Conservation (phyloP, 2,888 invertebrate genomes). For the Troides aeacus region DNA sequence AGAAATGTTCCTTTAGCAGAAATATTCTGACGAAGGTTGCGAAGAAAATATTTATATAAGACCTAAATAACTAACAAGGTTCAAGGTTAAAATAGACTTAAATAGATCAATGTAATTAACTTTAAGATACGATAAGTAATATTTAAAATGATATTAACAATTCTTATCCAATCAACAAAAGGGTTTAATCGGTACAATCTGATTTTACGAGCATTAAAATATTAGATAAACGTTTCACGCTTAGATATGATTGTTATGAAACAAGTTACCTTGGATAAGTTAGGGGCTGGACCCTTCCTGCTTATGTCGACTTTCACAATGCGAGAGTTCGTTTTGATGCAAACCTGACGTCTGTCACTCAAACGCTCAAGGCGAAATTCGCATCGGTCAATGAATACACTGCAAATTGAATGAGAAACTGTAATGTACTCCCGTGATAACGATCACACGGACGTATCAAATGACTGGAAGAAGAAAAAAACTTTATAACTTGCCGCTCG, state of each 20-base stretch:
- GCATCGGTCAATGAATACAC: slow-evolving; percentile 13
- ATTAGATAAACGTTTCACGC: slow-evolving; percentile 24
- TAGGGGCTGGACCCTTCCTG: slow-evolving; percentile 10
- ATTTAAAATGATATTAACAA: not conserved
- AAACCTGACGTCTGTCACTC: slow-evolving; percentile 24
- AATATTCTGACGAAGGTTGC: too few relatives aligned
- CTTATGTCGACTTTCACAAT: slow-evolving; percentile 15
- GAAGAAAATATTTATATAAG: too few relatives aligned
- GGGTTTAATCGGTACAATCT: slow-evolving; percentile 7
- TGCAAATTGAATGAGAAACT: slow-evolving; percentile 19
- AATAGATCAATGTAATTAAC: too few relatives aligned
- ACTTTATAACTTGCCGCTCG: too few relatives aligned
- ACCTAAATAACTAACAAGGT: not conserved
- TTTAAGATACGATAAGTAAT: not conserved
- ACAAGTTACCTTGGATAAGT: not conserved
- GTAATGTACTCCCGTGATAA: slow-evolving; percentile 6
- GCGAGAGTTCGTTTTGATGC: slow-evolving; percentile 11
- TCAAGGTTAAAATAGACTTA: too few relatives aligned
- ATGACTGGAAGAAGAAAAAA: slow-evolving; percentile 3
- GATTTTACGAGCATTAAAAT: slow-evolving; percentile 39
- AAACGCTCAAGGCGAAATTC: slow-evolving; percentile 5
- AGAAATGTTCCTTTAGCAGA: too few relatives aligned
- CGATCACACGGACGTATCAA: slow-evolving; percentile 22
- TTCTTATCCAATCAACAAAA: slow-evolving; percentile 1
- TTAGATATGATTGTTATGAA: slow-evolving; percentile 11